Conservation (phyloP, 2,888 invertebrate genomes). For the Pseudeuparius sepicola region DNA sequence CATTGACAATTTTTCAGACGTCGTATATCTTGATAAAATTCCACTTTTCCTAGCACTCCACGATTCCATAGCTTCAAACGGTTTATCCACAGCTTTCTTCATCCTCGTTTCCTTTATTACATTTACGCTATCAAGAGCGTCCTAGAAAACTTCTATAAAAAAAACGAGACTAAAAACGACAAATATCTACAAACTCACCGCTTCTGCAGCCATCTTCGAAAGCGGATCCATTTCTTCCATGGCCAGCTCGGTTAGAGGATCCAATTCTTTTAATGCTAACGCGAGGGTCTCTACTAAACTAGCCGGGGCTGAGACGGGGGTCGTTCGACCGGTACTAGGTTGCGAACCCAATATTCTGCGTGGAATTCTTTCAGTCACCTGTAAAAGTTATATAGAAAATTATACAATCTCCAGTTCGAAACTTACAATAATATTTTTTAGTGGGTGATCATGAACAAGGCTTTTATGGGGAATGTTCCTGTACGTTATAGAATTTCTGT, state of each 20-base stretch:
- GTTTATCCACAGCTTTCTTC: slow-evolving; percentile 26
- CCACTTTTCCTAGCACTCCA: slow-evolving; percentile 67
- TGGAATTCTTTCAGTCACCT: slow-evolving; percentile 47
- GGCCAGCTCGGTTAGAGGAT: slow-evolving; percentile 65
- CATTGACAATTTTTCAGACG: slow-evolving; percentile 86
- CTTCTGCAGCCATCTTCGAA: slow-evolving; percentile 50
- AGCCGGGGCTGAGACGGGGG: slow-evolving; percentile 36
- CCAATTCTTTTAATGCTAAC: slow-evolving; percentile 56
- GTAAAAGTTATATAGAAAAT: slow-evolving; percentile 15
- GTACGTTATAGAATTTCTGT: slow-evolving; percentile 19
- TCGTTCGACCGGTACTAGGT: slow-evolving; percentile 45
- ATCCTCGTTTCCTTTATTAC: slow-evolving; percentile 2
- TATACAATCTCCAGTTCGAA: slow-evolving; percentile 10
- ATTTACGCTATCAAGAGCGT: slow-evolving; percentile 19
- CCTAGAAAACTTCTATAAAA: slow-evolving; percentile 24
- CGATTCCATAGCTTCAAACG: slow-evolving; percentile 45
- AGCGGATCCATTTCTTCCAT: slow-evolving; percentile 54
- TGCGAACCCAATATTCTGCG: slow-evolving; percentile 41
- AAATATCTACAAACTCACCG: slow-evolving; percentile 33
- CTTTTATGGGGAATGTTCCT: slow-evolving; percentile 13
- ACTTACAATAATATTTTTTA: slow-evolving; percentile 45
- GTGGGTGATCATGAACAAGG: slow-evolving; percentile 44
- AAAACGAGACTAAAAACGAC: too few relatives aligned
- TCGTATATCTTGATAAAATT: slow-evolving; percentile 87
- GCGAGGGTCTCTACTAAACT: slow-evolving; percentile 45